Percentiles rank a stretch among this genome's conserved stretches.
These are phyloP conservation scores for Diorhabda sublineata DNA, from an alignment of 1,140 invertebrate genomes.

Conservation along the genomic window DNA sequence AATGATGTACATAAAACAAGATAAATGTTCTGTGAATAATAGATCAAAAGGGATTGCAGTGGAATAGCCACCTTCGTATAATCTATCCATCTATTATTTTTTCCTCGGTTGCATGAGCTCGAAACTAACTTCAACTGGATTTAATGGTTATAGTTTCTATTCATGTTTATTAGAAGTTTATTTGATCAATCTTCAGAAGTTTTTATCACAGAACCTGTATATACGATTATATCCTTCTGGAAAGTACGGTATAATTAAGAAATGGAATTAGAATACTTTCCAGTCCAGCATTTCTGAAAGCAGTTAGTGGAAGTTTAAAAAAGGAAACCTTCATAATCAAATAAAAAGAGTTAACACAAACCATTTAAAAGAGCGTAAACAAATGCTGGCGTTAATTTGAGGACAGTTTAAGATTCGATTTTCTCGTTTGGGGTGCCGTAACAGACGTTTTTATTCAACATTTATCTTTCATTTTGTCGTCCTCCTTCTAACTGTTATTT, in stretches of 20 bases:
- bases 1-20: too few species aligned
- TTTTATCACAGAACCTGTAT: neutral
- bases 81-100: too few species aligned
- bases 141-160: too few species aligned
- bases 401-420: slow-evolving; percentile 6
- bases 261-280: neutral
- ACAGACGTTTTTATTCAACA: slow-evolving; percentile 11
- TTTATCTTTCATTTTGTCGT: slow-evolving; percentile 2
- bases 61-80: too few species aligned
- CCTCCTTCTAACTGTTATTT: slow-evolving; percentile 10
- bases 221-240: neutral
- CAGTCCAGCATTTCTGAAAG: neutral
- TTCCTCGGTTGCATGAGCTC: too few species aligned
- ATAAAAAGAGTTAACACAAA: slow-evolving; percentile 1
- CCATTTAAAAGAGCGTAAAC: neutral
- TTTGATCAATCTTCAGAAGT: too few species aligned
- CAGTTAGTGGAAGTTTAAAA: neutral
- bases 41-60: too few species aligned
- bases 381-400: neutral
- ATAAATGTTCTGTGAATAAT: too few species aligned
- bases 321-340: slow-evolving; percentile 1
- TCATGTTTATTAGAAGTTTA: too few species aligned
- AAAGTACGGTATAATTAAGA: neutral
- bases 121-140: too few species aligned
- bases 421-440: neutral